phyloP scores from a whole-genome alignment of 2,797 vertebrate genomes.

The Siniperca undulata region DNA sequence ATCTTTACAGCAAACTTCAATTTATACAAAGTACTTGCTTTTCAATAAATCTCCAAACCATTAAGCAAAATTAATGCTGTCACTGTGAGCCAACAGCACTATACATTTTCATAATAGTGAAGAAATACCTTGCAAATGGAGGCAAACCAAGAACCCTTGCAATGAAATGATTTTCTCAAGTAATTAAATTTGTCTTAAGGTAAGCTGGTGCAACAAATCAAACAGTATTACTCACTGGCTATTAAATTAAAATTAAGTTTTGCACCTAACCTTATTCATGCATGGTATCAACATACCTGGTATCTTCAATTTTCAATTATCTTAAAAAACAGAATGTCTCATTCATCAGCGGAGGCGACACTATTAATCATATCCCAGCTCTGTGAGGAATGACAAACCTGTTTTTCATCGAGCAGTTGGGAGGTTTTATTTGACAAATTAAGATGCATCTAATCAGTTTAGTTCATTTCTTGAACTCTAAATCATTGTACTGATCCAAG shows the following conservation, averaged over 20 bases:
- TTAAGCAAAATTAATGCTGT: conserved; percentile 57
- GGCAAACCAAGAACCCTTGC: conserved; percentile 4
- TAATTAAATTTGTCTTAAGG: conserved; percentile 62
- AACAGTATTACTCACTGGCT: conserved; percentile 45
- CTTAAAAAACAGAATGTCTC: conserved; percentile 52
- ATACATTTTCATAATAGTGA: conserved; percentile 44
- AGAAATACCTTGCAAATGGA: conserved; percentile 29
- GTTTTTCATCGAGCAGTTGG: conserved; percentile 39
- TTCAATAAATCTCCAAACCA: conserved; percentile 58
- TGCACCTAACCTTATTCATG: conserved; percentile 53
- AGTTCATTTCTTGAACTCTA: conserved; percentile 41
- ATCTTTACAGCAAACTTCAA: conserved; percentile 28
- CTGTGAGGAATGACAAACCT: conserved; percentile 43
- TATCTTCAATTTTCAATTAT: conserved; percentile 65
- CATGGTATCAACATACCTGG: conserved; percentile 58
- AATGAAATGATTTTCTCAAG: conserved; percentile 36
- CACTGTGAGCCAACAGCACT: conserved; percentile 26
- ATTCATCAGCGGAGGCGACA: conserved; percentile 53
- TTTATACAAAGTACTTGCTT: conserved; percentile 35
- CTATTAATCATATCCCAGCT: conserved; percentile 49
- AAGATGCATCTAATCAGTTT: conserved; percentile 49
- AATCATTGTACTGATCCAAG: conserved; percentile 45
- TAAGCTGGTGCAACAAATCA: conserved; percentile 62
- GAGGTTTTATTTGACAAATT: conserved; percentile 50
- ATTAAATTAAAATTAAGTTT: conserved; percentile 63